Evolutionary conservation across 2,888 invertebrate species (phyloP).

Genomic region (Metalampra italica): DNA sequence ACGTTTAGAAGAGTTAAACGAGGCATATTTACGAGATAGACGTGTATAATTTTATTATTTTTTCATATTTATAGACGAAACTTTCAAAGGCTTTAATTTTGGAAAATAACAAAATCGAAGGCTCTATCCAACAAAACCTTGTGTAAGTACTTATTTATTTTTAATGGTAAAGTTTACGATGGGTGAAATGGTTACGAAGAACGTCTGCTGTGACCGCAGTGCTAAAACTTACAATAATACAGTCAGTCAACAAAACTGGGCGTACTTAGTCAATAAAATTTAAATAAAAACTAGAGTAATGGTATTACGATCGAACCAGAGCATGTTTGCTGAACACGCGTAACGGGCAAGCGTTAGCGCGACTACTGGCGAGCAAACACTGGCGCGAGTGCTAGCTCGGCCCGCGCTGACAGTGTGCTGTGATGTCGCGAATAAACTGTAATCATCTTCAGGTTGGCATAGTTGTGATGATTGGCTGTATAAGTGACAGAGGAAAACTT

Average conservation of each 20-base stretch:
- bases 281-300: conserved; percentile 2
- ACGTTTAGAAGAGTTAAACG: too few species aligned
- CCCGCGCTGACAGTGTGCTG: conserved; percentile 17
- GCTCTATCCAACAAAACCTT: too few species aligned
- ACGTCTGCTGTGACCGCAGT: background rate
- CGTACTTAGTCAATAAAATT: background rate
- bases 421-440: conserved; percentile 40
- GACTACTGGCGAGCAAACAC: conserved; percentile 48
- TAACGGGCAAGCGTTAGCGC: conserved; percentile 25
- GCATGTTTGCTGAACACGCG: conserved; percentile 15
- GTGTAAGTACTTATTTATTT: too few species aligned
- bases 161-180: too few species aligned
- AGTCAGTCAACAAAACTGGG: background rate
- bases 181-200: too few species aligned
- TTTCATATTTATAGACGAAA: too few species aligned
- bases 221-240: background rate
- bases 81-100: too few species aligned
- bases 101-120: too few species aligned
- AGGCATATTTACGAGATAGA: too few species aligned
- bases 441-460: conserved; percentile 1
- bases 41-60: too few species aligned
- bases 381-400: conserved; percentile 42
- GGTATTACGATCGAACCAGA: background rate
- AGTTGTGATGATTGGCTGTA: background rate
- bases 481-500: too few species aligned